Evolutionary conservation across 2,113 vertebrate genomes (phyloP).

Genomic region (Colossoma macropomum): DNA sequence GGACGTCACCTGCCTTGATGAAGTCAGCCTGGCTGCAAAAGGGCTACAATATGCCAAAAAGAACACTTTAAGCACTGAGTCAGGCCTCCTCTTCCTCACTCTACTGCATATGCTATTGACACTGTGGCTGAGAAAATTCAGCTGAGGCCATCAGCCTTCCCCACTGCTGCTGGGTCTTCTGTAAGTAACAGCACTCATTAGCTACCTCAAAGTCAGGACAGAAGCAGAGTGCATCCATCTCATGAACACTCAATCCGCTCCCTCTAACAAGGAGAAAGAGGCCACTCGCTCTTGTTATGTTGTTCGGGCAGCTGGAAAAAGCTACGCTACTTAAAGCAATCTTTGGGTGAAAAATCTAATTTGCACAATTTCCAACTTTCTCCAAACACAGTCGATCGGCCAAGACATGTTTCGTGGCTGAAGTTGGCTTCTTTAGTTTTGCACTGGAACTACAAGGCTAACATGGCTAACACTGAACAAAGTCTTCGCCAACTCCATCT

Average conservation of each 20-base stretch:
- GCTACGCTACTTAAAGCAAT: background rate
- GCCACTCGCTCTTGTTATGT: slow-evolving; percentile 9
- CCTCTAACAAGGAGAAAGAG: slow-evolving; percentile 37
- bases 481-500: too few relatives aligned
- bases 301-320: background rate
- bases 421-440: too few relatives aligned
- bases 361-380: background rate
- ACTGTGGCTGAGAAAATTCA: slow-evolving; percentile 38
- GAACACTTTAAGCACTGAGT: background rate
- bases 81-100: background rate
- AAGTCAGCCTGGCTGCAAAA: background rate
- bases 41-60: background rate
- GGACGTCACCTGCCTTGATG: too few relatives aligned
- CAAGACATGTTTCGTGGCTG: too few relatives aligned
- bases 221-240: slow-evolving; percentile 22
- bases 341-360: background rate
- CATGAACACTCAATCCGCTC: slow-evolving; percentile 33
- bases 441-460: too few relatives aligned
- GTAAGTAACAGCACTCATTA: slow-evolving; percentile 22
- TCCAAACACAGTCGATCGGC: too few relatives aligned
- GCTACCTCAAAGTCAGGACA: slow-evolving; percentile 24
- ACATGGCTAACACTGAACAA: too few relatives aligned
- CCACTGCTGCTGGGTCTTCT: too few relatives aligned
- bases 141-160: slow-evolving; percentile 39
- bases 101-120: slow-evolving; percentile 28